phyloP scores from a whole-genome alignment of 2,797 vertebrate species.

The Cyclopterus lumpus region DNA sequence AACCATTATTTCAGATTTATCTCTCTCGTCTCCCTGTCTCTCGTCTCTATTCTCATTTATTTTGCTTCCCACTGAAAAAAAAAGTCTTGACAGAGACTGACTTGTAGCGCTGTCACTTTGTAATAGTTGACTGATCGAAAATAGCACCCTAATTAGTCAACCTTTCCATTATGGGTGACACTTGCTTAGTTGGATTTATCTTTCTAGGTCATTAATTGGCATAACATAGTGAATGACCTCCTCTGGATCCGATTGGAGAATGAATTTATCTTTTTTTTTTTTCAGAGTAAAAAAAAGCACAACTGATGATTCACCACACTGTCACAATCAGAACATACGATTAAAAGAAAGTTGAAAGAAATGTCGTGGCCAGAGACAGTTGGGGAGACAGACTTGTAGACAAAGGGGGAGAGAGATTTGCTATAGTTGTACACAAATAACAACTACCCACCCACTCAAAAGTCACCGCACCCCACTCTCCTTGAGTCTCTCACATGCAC shows the following conservation, averaged over 20 bases:
- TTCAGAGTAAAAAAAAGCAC: slow-evolving; percentile 25
- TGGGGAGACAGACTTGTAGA: slow-evolving; percentile 33
- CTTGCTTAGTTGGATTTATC: slow-evolving; percentile 28
- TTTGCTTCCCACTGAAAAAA: slow-evolving; percentile 12
- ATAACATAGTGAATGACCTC: slow-evolving; percentile 41
- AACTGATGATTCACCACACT: slow-evolving; percentile 32
- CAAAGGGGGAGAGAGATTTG: slow-evolving; percentile 38
- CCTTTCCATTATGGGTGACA: slow-evolving; percentile 38
- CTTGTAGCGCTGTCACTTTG: slow-evolving; percentile 25
- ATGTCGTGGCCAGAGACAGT: slow-evolving; percentile 60
- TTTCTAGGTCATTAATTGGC: slow-evolving; percentile 52
- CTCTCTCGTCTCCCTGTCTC: slow-evolving; percentile 15
- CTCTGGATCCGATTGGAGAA: slow-evolving; percentile 25
- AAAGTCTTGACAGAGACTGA: slow-evolving; percentile 23
- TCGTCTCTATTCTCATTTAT: slow-evolving; percentile 21
- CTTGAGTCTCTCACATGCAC: slow-evolving; percentile 35
- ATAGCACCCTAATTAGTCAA: slow-evolving; percentile 51
- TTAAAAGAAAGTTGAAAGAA: slow-evolving; percentile 69
- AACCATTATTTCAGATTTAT: slow-evolving; percentile 43
- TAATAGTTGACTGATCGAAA: slow-evolving; percentile 34
- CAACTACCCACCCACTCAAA: slow-evolving; percentile 20
- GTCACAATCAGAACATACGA: slow-evolving; percentile 53
- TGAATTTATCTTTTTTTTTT: slow-evolving; percentile 37
- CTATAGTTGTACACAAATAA: slow-evolving; percentile 47
- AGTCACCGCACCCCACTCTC: slow-evolving; percentile 22